These are phyloP conservation scores for Clinocottus analis DNA, from an alignment of 2,113 vertebrate genomes.

Conservation along the genomic window DNA sequence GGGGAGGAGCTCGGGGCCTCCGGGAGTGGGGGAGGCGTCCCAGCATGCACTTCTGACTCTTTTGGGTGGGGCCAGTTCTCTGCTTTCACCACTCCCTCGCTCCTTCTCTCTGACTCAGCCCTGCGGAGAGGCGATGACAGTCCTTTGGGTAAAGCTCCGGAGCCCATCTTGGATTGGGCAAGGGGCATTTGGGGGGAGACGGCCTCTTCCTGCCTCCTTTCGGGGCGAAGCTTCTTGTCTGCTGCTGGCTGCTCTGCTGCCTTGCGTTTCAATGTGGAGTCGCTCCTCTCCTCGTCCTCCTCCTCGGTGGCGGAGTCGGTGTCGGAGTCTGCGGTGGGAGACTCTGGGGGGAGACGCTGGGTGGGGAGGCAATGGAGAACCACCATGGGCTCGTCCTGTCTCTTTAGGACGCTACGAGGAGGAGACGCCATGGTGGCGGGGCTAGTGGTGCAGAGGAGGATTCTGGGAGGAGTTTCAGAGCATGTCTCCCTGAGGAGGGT, in stretches of 20 bases:
- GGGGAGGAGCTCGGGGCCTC: slow-evolving; percentile 65
- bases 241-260: slow-evolving; percentile 83
- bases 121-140: slow-evolving; percentile 55
- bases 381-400: slow-evolving; percentile 78
- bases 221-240: slow-evolving; percentile 88
- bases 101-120: slow-evolving; percentile 70
- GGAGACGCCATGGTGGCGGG: slow-evolving; percentile 54
- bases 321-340: slow-evolving; percentile 77
- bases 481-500: slow-evolving; percentile 84
- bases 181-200: slow-evolving; percentile 40
- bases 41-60: slow-evolving; percentile 75
- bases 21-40: slow-evolving; percentile 83
- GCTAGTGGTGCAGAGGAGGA: slow-evolving; percentile 69
- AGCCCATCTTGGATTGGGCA: slow-evolving; percentile 60
- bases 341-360: slow-evolving; percentile 48
- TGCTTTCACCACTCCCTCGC: slow-evolving; percentile 4
- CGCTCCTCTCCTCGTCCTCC: slow-evolving; percentile 80
- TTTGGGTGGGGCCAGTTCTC: slow-evolving; percentile 37
- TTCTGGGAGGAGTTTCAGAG: slow-evolving; percentile 77
- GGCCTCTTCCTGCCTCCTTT: slow-evolving; percentile 85
- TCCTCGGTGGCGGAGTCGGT: slow-evolving; percentile 86
- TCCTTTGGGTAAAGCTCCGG: slow-evolving; percentile 24
- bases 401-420: slow-evolving; percentile 58
- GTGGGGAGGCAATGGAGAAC: slow-evolving; percentile 70
- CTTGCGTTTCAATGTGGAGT: slow-evolving; percentile 85